Evolutionary conservation across 1,140 invertebrate species (phyloP).

Genomic region (Argopecten irradians): DNA sequence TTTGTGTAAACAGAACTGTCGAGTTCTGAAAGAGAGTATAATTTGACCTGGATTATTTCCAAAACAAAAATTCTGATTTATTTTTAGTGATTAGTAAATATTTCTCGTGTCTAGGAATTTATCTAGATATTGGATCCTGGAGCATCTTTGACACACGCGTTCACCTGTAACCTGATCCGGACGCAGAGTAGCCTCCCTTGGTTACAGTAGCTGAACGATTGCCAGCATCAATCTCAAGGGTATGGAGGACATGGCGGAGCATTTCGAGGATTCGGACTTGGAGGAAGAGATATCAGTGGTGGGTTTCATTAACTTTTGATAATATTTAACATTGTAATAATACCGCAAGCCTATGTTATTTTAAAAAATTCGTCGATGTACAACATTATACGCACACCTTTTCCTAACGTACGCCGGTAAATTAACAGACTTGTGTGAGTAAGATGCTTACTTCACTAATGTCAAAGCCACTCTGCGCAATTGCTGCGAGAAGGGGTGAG

Average conservation of each 20-base stretch:
- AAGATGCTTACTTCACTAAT: neutral
- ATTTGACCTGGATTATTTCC: slow-evolving; percentile 21
- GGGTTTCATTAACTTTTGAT: neutral
- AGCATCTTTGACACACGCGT: neutral
- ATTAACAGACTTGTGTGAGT: neutral
- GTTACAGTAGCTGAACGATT: neutral
- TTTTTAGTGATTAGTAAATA: neutral
- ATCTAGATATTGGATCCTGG: neutral
- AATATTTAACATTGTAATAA: neutral
- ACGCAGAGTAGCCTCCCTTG: neutral
- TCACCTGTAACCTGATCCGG: neutral
- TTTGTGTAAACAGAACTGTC: neutral
- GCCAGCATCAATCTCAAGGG: neutral
- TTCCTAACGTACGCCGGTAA: neutral
- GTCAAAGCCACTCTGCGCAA: neutral
- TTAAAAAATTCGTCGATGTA: neutral
- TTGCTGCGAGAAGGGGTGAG: neutral
- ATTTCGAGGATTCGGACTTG: neutral
- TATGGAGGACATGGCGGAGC: neutral
- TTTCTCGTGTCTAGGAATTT: neutral
- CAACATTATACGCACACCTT: neutral
- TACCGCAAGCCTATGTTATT: neutral
- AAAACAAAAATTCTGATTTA: neutral
- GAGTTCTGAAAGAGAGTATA: neutral
- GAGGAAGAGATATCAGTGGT: neutral